A percentile compares a stretch with the other conserved stretches of the same genome.
Evolutionary conservation across 2,888 invertebrate species (phyloP).

Genomic region (Seira sanloemensis): DNA sequence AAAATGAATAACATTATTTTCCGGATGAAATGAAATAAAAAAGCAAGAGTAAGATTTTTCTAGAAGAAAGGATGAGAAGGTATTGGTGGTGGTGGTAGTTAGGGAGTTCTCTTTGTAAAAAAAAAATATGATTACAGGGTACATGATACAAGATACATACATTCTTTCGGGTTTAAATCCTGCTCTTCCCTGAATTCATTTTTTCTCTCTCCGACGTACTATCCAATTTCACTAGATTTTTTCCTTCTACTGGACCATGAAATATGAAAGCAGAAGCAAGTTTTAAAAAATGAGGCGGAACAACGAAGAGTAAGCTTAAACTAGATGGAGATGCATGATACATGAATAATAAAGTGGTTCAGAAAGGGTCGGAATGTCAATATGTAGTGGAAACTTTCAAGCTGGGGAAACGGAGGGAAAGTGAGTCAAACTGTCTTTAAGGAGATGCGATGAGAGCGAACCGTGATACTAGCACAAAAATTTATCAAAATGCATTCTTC

Average conservation of each 20-base stretch:
- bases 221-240: conserved; percentile 43
- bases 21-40: conserved; percentile 37
- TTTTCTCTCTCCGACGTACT: neutral
- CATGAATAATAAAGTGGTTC: conserved; percentile 8
- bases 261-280: conserved; percentile 45
- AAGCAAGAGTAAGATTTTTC: conserved; percentile 11
- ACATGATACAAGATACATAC: no score
- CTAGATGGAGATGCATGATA: neutral
- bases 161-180: no score
- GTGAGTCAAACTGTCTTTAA: no score
- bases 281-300: conserved; percentile 55
- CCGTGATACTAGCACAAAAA: no score
- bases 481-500: no score
- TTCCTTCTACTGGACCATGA: conserved; percentile 53
- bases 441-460: no score
- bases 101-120: neutral
- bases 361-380: neutral
- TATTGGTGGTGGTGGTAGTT: conserved; percentile 17
- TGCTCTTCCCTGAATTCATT: neutral
- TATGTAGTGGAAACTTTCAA: neutral
- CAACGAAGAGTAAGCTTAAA: conserved; percentile 28
- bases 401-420: neutral
- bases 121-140: no score
- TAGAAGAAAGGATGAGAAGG: neutral
- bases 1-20: conserved; percentile 43